These are phyloP conservation scores for Drosophila planitibia DNA, from an alignment of 2,888 invertebrate species.

Conservation along the genomic window DNA sequence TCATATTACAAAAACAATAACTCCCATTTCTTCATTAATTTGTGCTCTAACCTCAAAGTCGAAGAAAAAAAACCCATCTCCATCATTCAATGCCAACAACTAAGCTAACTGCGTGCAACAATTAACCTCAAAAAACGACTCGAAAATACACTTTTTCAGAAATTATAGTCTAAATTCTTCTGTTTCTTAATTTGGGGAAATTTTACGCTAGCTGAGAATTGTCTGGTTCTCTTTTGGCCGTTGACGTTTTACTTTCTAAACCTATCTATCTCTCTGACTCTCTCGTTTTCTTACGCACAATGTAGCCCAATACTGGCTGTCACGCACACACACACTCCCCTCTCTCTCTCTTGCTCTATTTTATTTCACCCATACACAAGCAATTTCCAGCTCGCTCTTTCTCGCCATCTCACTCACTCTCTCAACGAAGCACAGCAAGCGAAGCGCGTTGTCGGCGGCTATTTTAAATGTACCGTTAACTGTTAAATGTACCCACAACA, in stretches of 20 bases:
- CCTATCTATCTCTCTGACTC: not conserved
- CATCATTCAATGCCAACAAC: not conserved
- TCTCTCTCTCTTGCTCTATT: constrained; percentile 13
- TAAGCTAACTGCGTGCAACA: constrained; percentile 18
- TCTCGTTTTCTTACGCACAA: not conserved
- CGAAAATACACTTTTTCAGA: not conserved
- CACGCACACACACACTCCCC: constrained; percentile 3
- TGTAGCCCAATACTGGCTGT: not conserved
- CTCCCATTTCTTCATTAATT: constrained; percentile 14
- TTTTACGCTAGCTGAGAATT: constrained; percentile 2
- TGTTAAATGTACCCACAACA: constrained; percentile 22
- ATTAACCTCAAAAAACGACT: not conserved
- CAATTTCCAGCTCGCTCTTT: constrained; percentile 11
- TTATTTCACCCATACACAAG: constrained; percentile 1
- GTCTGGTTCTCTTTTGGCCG: not conserved
- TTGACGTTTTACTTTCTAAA: not conserved
- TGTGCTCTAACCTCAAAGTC: constrained; percentile 23
- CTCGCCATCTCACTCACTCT: constrained; percentile 17
- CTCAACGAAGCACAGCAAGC: constrained; percentile 52
- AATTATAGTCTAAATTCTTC: not conserved
- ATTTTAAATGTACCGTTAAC: constrained; percentile 34
- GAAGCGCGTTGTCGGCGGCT: constrained; percentile 29
- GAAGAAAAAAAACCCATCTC: constrained; percentile 11
- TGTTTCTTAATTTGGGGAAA: constrained; percentile 13
- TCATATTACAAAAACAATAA: constrained; percentile 3